Evolutionary conservation across 2,888 invertebrate species (phyloP), one percentile per base, ranked within the genome.

Genomic region (Corythucha ciliata): DNA sequence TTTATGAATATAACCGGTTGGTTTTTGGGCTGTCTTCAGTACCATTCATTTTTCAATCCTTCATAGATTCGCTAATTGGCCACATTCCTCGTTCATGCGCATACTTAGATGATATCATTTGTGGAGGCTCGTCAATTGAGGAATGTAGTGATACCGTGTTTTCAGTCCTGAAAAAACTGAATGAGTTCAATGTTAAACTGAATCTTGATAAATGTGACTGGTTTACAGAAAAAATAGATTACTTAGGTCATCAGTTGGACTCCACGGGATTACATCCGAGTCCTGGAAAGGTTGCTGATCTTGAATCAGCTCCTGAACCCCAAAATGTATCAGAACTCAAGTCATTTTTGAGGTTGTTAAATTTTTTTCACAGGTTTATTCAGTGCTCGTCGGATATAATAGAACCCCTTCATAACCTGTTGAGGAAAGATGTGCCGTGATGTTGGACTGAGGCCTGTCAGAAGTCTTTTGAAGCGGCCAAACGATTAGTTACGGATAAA

Each of bases 401-500:
- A 8, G 33, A 16, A 6, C 50, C 50, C 5, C 18, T 52, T 6
- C 26, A 52, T 22, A 29, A 20, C 14, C 29, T 52, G 14, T 32
- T 42, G n/a, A n/a, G 46, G 26, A 52, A 52, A 26, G 24, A 52
- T 37, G 27, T 25, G 2, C n/a, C 47, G 14, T 37, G 47, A 20
- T 10, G 3, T 14, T 52, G 46, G 52, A n/a, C 25, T 1, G 3
- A 29, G 10, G 37, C 44, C 20, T 51, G 45, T 14, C 16, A 47
- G 2, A 37, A 33, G 25, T 14, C 36, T 12, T 45, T 46, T 25
- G 20, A n/a, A 12, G 10, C 20, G 18, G 32, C 32, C 22, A 51
- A 52, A 22, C 12, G 4, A n/a, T 20, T 16, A 6, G 12, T 61
- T 45, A 61, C 61, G 25, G 54, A 57, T 10, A 21, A 50, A 51